A percentile compares a stretch with the other conserved stretches of the same genome.
These are phyloP conservation scores for Smittia sp. DNA, from an alignment of 2,888 invertebrate species.

Conservation along the genomic window DNA sequence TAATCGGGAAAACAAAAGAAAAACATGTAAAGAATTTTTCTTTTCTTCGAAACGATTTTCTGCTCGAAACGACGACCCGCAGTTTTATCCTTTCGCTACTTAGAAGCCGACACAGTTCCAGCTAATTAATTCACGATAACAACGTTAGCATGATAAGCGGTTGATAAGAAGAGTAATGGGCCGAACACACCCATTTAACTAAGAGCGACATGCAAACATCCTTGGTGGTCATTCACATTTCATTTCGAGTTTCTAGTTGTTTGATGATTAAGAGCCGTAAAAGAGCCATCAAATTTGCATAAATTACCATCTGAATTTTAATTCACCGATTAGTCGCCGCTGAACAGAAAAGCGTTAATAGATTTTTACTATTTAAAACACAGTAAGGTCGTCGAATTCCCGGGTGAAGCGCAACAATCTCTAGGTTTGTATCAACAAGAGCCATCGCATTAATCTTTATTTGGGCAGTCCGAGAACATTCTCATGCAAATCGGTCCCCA, in stretches of 20 bases:
- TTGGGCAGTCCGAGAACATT: neutral
- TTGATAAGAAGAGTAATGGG: neutral
- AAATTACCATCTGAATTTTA: neutral
- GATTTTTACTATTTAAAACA: neutral
- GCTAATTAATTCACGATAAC: no score
- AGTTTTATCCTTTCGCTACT: no score
- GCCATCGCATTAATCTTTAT: slow-evolving; percentile 8
- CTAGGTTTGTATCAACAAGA: neutral
- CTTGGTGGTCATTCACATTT: neutral
- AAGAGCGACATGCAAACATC: neutral
- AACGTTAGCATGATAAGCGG: no score
- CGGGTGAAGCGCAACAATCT: neutral
- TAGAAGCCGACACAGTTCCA: no score
- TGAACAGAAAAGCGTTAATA: neutral
- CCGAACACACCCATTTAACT: neutral
- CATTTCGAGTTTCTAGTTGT: neutral
- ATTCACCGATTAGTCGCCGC: neutral
- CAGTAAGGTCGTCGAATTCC: no score
- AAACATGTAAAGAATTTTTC: no score
- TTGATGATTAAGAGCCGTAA: neutral
- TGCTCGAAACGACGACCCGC: no score
- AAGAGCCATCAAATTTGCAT: slow-evolving; percentile 6
- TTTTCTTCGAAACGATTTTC: no score
- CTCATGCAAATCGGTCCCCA: neutral
- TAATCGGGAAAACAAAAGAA: no score